Evolutionary conservation across 1,140 invertebrate species (phyloP), one percentile per base, ranked within the genome.

Genomic region (Sycophila sp.): DNA sequence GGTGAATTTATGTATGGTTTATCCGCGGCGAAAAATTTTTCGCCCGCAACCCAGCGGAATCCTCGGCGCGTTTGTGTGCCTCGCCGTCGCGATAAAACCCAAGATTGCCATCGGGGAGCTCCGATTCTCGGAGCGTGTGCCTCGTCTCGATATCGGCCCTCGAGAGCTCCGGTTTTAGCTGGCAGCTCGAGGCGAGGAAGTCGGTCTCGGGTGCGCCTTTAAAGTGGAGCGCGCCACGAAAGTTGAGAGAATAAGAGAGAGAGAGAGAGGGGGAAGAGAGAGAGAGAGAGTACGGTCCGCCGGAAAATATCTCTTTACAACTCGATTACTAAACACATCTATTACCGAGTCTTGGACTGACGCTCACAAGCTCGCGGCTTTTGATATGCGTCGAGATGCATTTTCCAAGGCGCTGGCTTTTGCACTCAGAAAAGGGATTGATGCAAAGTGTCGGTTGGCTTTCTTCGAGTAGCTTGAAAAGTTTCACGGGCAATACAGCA

Each of bases 21-120:
- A 76, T 65, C 24, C 4, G 24, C 17, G 17, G 28, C 0, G 26
- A 66, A 66, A 34, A 66, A 56, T 66, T 56, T 38, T 53, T 19
- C 55, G 42, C 55, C 17, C 53, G 10, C 24, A 62, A 45, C 17
- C 22, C 24, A 30, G 34, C 36, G 28, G 13, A 67, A 24, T 47
- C 26, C 64, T 47, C 36, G 17, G 15, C 67, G 26, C 22, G 38
- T 32, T n/a, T 30, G 22, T 4, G 30, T 22, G 49, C 32, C 22
- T 32, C 28, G 28, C 74, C 47, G 59, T 72, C 56, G 58, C 58
- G 80, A 78, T 79, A 77, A 79, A 79, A 73, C 72, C n/a, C 56
- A 66, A 78, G 74, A 81, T 78, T 76, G 74, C 78, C 62, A 79
- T 79, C 73, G 72, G n/a, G n/a, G n/a, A 63, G 38, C 32, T 53